These are phyloP conservation scores for Bradysia coprophila DNA, from an alignment of 1,140 invertebrate genomes.

Conservation along the genomic window DNA sequence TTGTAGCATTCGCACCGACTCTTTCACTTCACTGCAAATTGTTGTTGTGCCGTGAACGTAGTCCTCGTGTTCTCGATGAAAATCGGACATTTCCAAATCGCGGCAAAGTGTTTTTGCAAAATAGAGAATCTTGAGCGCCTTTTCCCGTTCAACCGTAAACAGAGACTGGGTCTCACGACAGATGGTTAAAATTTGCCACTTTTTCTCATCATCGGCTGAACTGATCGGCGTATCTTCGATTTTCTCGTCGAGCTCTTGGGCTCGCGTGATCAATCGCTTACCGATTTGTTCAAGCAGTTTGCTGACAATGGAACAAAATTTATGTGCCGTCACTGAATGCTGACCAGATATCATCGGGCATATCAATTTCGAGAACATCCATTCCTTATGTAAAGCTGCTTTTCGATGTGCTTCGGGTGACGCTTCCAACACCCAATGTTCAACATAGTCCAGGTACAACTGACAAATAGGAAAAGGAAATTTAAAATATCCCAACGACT, in stretches of 20 bases:
- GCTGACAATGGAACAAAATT: conserved; percentile 31
- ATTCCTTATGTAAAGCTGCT: conserved; percentile 62
- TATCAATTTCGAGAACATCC: conserved; percentile 52
- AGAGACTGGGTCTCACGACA: conserved; percentile 61
- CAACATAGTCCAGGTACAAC: conserved; percentile 55
- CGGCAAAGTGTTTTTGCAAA: conserved; percentile 60
- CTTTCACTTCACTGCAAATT: conserved; percentile 30
- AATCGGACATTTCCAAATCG: conserved; percentile 37
- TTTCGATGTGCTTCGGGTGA: conserved; percentile 51
- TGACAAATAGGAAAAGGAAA: conserved; percentile 17
- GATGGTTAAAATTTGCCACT: conserved; percentile 33
- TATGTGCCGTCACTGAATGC: conserved; percentile 39
- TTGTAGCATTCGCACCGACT: conserved; percentile 41
- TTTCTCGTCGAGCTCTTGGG: conserved; percentile 15
- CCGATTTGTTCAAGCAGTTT: conserved; percentile 17
- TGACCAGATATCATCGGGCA: conserved; percentile 49
- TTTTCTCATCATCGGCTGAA: conserved; percentile 11
- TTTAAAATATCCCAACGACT: conserved; percentile 1
- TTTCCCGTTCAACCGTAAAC: conserved; percentile 61
- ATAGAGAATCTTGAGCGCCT: conserved; percentile 53
- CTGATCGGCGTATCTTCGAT: conserved; percentile 11
- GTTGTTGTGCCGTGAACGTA: conserved; percentile 27
- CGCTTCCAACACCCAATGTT: conserved; percentile 48
- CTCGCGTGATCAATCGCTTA: conserved; percentile 13
- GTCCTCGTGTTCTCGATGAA: conserved; percentile 24